Percentiles rank a stretch among this genome's conserved stretches.
Evolutionary conservation across 2,797 vertebrate species (phyloP).

Genomic region (Intellagama lesueurii): DNA sequence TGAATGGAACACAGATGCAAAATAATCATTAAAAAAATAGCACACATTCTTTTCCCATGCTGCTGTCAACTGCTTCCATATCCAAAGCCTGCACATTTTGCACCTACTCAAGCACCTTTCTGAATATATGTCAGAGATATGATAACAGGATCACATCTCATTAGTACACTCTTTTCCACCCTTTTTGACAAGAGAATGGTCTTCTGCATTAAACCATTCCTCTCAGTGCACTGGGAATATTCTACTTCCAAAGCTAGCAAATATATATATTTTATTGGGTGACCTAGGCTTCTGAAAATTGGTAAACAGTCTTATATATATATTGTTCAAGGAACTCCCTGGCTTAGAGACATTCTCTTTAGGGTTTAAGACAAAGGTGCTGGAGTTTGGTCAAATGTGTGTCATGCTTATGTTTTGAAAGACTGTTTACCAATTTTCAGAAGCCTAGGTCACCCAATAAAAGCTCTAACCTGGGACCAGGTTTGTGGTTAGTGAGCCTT

Average conservation of each 20-base stretch:
- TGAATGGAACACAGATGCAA: background rate
- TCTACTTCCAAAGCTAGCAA: background rate
- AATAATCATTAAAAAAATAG: background rate
- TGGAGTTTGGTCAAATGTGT: conserved; percentile 44
- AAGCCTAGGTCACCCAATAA: background rate
- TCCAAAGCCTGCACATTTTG: background rate
- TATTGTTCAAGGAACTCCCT: conserved; percentile 8
- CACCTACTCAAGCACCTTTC: background rate
- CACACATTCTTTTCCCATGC: background rate
- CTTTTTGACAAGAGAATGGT: no score
- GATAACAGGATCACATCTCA: background rate
- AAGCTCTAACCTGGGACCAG: no score
- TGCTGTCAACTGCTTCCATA: background rate
- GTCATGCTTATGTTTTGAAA: conserved; percentile 8
- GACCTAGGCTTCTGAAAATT: no score
- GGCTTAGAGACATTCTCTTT: conserved; percentile 5
- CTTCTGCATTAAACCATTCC: no score
- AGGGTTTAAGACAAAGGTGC: conserved; percentile 17
- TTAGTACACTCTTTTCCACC: background rate
- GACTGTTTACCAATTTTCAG: conserved; percentile 37
- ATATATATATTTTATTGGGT: no score
- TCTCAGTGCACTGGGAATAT: background rate
- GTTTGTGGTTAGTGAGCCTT: no score
- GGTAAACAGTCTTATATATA: no score
- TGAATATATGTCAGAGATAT: background rate